Percentiles rank a stretch among this genome's conserved stretches.
Conservation (phyloP, 2,113 vertebrate species). For the Callopanchax toddi region DNA sequence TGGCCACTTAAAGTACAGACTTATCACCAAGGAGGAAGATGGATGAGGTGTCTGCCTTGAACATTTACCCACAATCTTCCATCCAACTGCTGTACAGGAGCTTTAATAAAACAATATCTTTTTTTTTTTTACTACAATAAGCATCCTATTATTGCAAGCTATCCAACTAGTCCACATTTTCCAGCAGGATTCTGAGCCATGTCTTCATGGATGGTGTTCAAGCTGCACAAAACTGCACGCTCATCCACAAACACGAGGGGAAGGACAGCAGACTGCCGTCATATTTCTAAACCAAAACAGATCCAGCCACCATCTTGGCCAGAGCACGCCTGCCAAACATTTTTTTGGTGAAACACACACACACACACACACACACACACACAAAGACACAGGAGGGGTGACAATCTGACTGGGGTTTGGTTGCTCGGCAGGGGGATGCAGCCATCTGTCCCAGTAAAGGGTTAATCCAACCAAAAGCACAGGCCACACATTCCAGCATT, state of each 20-base stretch:
- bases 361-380: constrained; percentile 26
- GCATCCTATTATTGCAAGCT: constrained; percentile 49
- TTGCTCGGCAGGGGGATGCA: constrained; percentile 65
- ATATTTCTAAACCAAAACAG: constrained; percentile 68
- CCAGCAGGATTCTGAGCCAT: constrained; percentile 46
- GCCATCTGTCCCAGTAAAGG: constrained; percentile 82
- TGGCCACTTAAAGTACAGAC: constrained; percentile 7
- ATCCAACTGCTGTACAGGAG: constrained; percentile 43
- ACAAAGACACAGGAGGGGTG: constrained; percentile 41
- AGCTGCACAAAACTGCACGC: constrained; percentile 12
- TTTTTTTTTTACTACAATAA: constrained; percentile 57
- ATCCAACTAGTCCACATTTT: constrained; percentile 51
- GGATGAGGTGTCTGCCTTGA: constrained; percentile 19
- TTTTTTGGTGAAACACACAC: constrained; percentile 20
- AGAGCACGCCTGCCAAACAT: constrained; percentile 39
- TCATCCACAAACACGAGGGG: constrained; percentile 21
- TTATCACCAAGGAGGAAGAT: not conserved
- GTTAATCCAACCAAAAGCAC: constrained; percentile 84
- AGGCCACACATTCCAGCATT: constrained; percentile 73
- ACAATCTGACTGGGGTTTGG: constrained; percentile 64
- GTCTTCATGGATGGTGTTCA: constrained; percentile 49
- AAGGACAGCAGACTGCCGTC: constrained; percentile 52
- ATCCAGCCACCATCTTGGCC: constrained; percentile 67
- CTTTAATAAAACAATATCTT: constrained; percentile 54
- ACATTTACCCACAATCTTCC: constrained; percentile 39